Base-by-base conservation (phyloP, 2,888 invertebrate species). In the Lasioglossum villosulum region DNA sequence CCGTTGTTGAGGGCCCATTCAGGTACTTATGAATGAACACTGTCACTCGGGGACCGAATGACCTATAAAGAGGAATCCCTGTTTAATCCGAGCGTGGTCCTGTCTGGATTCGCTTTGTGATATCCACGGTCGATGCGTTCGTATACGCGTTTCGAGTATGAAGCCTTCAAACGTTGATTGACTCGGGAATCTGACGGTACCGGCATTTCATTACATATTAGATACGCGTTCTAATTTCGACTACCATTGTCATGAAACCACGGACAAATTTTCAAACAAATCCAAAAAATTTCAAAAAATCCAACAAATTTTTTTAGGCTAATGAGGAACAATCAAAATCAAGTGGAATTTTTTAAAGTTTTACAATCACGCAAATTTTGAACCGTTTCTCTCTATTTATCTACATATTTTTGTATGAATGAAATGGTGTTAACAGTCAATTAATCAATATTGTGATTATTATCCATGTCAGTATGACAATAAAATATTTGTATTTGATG, bases 41-140 rank as follows among this genome's bases (percentile, higher is more conserved):
- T 73, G 78, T 83, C 83, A 80, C 70, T 68, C 45, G 66, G 76
- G 78, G 77, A 66, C 80, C 79, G 83, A 88, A 81, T 88, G 83
- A 86, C 86, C 80, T 48, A 88, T n/a, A 86, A 78, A 76, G 73
- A 68, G 81, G 56, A 73, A 82, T 78, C 70, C 82, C n/a, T 34
- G 75, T 78, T 82, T 86, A 77, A 75, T 63, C 74, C 77, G 63
- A 78, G 79, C 45, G 56, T 73, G 48, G 34, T 74, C 72, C 56
- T 73, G 73, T 59, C 59, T 68, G 48, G 23, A 82, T 77, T 42
- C 48, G 39, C 77, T 39, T 56, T 74, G 73, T 66, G 73, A 66
- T 74, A 37, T 76, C 73, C 71, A 74, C 71, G 59, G 63, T 52
- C 75, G 56, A 34, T 66, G 83, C 39, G 12, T 14, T 10, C 23